These are phyloP conservation scores for Chaetodon auriga DNA, from an alignment of 2,113 vertebrate genomes.

Conservation along the genomic window DNA sequence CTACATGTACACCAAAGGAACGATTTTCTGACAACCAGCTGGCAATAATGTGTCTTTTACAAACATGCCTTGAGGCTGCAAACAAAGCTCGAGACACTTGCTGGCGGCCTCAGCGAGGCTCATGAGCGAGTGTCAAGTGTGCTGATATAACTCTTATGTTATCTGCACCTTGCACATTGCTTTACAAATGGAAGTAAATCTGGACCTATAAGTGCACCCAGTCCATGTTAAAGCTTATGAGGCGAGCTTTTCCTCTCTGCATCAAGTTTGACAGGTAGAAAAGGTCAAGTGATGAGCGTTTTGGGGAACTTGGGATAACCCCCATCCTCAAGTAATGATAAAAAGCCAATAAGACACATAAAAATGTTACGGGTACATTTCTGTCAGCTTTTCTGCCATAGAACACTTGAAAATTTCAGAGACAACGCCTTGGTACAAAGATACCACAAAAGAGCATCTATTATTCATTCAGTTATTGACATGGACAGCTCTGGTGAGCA, in stretches of 20 bases:
- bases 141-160: constrained; percentile 34
- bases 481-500: constrained; percentile 46
- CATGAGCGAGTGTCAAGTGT: constrained; percentile 44
- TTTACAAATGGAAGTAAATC: constrained; percentile 31
- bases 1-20: constrained; percentile 18
- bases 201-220: neutral
- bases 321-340: neutral
- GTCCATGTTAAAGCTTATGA: neutral
- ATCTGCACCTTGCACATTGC: constrained; percentile 38
- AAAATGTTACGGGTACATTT: constrained; percentile 12
- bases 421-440: constrained; percentile 11
- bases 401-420: constrained; percentile 16
- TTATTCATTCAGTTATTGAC: constrained; percentile 72
- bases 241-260: neutral
- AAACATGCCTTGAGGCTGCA: constrained; percentile 57
- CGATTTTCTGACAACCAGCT: constrained; percentile 51
- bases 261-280: constrained; percentile 9
- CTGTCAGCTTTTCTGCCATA: neutral
- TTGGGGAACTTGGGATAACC: neutral
- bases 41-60: constrained; percentile 49
- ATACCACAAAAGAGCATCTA: constrained; percentile 53
- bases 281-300: constrained; percentile 19
- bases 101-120: constrained; percentile 39
- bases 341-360: neutral
- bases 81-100: constrained; percentile 55